Evolutionary conservation across 2,888 invertebrate genomes (phyloP).

Genomic region (Chorisops tibialis): DNA sequence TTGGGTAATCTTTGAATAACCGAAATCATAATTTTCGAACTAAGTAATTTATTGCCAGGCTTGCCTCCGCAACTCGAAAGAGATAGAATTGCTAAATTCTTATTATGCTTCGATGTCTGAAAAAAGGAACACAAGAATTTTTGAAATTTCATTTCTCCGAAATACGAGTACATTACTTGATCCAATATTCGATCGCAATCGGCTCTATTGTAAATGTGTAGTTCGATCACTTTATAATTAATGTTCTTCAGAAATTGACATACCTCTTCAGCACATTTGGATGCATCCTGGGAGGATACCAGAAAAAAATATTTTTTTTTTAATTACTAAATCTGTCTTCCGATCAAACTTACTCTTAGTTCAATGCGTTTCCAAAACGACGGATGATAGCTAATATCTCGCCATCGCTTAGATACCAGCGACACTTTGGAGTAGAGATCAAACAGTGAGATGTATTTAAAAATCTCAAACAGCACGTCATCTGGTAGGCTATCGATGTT

Average conservation of each 20-base stretch:
- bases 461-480: constrained; percentile 29
- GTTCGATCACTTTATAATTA: constrained; percentile 8
- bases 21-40: constrained; percentile 23
- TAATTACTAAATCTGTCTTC: background rate
- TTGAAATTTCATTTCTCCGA: background rate
- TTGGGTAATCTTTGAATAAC: constrained; percentile 24
- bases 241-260: constrained; percentile 14
- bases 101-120: constrained; percentile 26
- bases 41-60: constrained; percentile 15
- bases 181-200: constrained; percentile 28
- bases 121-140: background rate
- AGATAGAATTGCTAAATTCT: constrained; percentile 25
- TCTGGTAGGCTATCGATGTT: constrained; percentile 21
- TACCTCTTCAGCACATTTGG: constrained; percentile 8
- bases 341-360: constrained; percentile 20
- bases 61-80: constrained; percentile 24
- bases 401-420: constrained; percentile 25
- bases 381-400: constrained; percentile 7
- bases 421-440: constrained; percentile 23
- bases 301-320: background rate
- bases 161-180: constrained; percentile 10
- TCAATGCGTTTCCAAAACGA: constrained; percentile 25
- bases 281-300: background rate
- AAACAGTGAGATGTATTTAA: constrained; percentile 22
- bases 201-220: constrained; percentile 14